phyloP scores from a whole-genome alignment of 2,797 vertebrate genomes.

The Notamacropus eugenii region DNA sequence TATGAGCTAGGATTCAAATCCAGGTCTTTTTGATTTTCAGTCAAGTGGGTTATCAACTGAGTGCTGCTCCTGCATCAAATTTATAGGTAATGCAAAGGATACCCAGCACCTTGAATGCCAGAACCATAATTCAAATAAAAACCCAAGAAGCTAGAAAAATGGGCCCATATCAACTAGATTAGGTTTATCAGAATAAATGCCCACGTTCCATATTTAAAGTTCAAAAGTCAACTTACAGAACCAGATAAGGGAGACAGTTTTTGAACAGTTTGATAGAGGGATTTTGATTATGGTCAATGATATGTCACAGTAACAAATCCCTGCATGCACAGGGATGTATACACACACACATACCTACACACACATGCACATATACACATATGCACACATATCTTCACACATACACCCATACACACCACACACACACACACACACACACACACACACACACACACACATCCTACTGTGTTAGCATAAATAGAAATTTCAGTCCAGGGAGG shows the following conservation, averaged over 20 bases:
- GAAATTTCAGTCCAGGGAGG: background rate
- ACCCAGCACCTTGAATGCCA: background rate
- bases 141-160: background rate
- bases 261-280: background rate
- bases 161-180: background rate
- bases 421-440: too few species aligned
- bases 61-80: background rate
- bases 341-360: too few species aligned
- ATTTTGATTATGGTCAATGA: background rate
- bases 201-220: background rate
- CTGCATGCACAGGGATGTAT: background rate
- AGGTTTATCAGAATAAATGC: too few species aligned
- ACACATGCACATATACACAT: too few species aligned
- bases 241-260: background rate
- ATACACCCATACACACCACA: too few species aligned
- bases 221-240: background rate
- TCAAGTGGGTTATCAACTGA: too few species aligned
- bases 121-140: background rate
- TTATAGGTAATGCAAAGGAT: background rate
- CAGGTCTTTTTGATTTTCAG: too few species aligned
- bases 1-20: too few species aligned
- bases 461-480: too few species aligned
- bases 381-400: too few species aligned
- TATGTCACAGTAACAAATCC: background rate
- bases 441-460: too few species aligned